phyloP scores from a whole-genome alignment of 1,140 invertebrate genomes.

The Rhynchophorus ferrugineus region DNA sequence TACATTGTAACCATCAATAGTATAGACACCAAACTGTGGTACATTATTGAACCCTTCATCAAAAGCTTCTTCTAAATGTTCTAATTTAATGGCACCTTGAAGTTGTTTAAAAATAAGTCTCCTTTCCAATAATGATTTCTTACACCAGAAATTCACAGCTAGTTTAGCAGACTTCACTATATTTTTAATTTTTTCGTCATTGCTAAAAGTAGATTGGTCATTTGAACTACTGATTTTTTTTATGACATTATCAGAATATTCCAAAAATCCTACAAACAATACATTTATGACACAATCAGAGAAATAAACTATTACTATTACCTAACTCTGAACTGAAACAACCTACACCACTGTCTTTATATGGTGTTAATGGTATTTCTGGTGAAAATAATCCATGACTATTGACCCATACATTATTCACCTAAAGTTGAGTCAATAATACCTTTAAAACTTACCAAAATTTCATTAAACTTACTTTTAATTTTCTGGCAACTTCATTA shows the following conservation, averaged over 20 bases:
- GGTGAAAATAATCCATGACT: conserved; percentile 47
- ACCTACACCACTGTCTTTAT: conserved; percentile 45
- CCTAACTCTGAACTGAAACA: conserved; percentile 40
- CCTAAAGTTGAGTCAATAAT: too few relatives aligned
- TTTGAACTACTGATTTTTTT: too few relatives aligned
- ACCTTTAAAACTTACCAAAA: too few relatives aligned
- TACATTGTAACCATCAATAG: conserved; percentile 18
- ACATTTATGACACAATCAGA: too few relatives aligned
- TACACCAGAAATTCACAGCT: not conserved
- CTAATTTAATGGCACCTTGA: too few relatives aligned
- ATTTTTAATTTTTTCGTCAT: conserved; percentile 42
- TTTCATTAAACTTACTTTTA: conserved; percentile 37
- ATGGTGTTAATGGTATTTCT: conserved; percentile 45
- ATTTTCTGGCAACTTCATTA: conserved; percentile 46
- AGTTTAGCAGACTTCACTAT: not conserved
- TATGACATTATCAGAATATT: too few relatives aligned
- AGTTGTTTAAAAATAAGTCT: too few relatives aligned
- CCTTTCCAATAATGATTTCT: not conserved
- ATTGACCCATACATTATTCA: conserved; percentile 54
- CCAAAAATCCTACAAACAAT: too few relatives aligned
- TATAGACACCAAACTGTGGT: too few relatives aligned
- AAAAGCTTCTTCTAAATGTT: too few relatives aligned
- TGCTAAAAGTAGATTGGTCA: too few relatives aligned
- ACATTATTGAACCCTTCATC: too few relatives aligned
- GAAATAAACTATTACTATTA: conserved; percentile 17